Evolutionary conservation across 2,888 invertebrate species (phyloP), one percentile per base, ranked within the genome.

Genomic region (Melitaea athalia): DNA sequence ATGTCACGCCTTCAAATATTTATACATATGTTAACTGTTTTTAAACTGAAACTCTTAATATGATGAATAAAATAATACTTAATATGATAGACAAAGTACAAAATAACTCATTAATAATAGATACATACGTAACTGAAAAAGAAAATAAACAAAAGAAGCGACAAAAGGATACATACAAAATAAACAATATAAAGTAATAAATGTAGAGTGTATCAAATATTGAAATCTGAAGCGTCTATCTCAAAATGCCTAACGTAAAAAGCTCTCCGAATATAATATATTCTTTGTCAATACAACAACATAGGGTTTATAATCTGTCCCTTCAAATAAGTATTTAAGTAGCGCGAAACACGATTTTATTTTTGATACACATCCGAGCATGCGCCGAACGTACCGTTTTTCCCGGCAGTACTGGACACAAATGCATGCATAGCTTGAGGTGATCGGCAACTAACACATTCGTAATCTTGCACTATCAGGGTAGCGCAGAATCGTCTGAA

Each of bases 281-380:
- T n/a, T 47, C 38, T 45, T 47, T 47, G 31, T 53, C 59, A 59
- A 63, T 59, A 68, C 55, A 45, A 68, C 61, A 68, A 31, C 38
- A 67, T 63, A 63, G 59, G 60, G 49, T 72, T 65, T 63, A 63
- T 72, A 69, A 72, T 71, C 69, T 71, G 60, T 80, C 76, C 75
- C 75, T 77, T 75, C 77, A 76, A 80, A 82, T 79, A 79, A 77
- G 82, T 82, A 84, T 85, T 86, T 85, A 83, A 85, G 85, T 81
- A 84, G 80, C 83, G 83, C 79, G 79, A 84, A 87, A 85, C 79
- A 82, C 76, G 79, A 84, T 81, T 85, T 80, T 81, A 79, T 82
- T 84, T 84, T 81, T 81, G 79, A 80, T 78, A 78, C 76, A 74
- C 77, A 77, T 73, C 70, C 75, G 81, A 73, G 86, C 87, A 89